Conservation (phyloP, 2,113 vertebrate species). For the Uropsilus gracilis region DNA sequence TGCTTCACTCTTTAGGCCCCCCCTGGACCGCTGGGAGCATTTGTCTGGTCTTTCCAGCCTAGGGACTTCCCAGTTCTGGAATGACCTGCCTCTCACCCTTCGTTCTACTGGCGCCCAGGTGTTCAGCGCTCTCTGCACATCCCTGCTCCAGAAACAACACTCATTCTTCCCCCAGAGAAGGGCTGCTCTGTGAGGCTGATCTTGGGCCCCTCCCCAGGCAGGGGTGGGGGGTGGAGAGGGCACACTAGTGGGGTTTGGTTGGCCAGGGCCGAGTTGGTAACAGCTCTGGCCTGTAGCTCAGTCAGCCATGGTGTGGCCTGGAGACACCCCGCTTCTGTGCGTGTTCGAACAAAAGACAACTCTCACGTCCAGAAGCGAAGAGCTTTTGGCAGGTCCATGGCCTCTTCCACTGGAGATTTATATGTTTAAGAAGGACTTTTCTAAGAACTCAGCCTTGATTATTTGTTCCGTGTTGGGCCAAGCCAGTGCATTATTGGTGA, state of each 20-base stretch:
- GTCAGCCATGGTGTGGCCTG: background rate
- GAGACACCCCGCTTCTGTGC: background rate
- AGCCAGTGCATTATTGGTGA: conserved; percentile 55
- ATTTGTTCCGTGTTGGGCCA: conserved; percentile 49
- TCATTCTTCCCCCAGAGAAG: background rate
- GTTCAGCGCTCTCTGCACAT: too few species aligned
- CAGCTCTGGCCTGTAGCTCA: background rate
- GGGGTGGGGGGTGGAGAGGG: background rate
- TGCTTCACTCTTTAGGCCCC: background rate
- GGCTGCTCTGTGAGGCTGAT: background rate
- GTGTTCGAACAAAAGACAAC: background rate
- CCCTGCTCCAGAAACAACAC: too few species aligned
- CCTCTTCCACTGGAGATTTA: conserved; percentile 40
- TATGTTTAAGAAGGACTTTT: conserved; percentile 23
- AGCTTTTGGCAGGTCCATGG: background rate
- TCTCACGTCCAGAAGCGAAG: background rate
- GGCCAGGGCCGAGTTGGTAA: background rate
- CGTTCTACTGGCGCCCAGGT: background rate
- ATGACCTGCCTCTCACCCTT: background rate
- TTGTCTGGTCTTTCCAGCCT: background rate
- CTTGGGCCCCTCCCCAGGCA: accelerated
- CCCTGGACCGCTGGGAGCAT: background rate
- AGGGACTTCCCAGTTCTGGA: background rate
- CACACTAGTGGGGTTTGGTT: background rate
- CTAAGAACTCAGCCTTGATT: conserved; percentile 38